A percentile compares a stretch with the other conserved stretches of the same genome.
Conservation (phyloP, 2,113 vertebrate species). For the Colossoma macropomum region DNA sequence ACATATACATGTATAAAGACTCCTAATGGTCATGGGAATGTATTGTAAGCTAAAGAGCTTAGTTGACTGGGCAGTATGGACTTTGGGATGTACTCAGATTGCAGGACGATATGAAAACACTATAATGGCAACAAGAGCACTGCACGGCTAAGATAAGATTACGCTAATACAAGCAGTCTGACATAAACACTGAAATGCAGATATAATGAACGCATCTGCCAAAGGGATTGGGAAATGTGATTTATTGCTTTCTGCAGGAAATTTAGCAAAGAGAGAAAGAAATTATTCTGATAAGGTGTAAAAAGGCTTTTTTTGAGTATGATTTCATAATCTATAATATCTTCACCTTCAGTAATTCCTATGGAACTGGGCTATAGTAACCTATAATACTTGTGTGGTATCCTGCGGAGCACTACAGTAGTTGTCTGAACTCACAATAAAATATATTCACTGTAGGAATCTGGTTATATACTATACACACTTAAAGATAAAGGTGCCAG, state of each 20-base stretch:
- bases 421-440: too few relatives aligned
- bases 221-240: not conserved
- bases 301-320: not conserved
- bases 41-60: not conserved
- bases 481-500: too few relatives aligned
- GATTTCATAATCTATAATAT: too few relatives aligned
- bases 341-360: too few relatives aligned
- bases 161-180: constrained; percentile 5
- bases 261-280: not conserved
- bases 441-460: too few relatives aligned
- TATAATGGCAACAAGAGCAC: not conserved
- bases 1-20: too few relatives aligned
- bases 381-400: too few relatives aligned
- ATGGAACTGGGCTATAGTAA: too few relatives aligned
- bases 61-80: not conserved
- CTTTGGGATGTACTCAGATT: not conserved
- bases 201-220: not conserved
- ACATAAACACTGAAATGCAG: not conserved
- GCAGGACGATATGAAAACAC: not conserved
- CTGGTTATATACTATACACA: too few relatives aligned
- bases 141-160: not conserved
- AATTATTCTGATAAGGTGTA: not conserved
- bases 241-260: not conserved
- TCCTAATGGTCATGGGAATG: not conserved
- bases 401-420: too few relatives aligned